Percentiles rank a stretch among this genome's conserved stretches.
phyloP scores from a whole-genome alignment of 2,113 vertebrate genomes.

The Pluvialis apricaria region DNA sequence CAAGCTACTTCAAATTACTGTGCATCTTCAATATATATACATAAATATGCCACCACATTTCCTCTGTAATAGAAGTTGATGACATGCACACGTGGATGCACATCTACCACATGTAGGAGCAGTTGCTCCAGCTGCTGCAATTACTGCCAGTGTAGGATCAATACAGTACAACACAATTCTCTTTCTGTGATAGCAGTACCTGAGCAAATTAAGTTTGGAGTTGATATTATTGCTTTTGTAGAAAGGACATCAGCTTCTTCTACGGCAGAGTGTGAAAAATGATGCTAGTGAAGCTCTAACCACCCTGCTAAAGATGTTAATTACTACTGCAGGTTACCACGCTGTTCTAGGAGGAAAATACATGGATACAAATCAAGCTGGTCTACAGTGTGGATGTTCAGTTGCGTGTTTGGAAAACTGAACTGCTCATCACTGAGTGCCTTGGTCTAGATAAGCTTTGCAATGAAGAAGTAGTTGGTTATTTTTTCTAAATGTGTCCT shows the following conservation, averaged over 20 bases:
- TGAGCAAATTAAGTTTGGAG: neutral
- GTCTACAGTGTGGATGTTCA: neutral
- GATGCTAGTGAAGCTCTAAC: neutral
- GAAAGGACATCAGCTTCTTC: neutral
- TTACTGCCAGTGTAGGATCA: neutral
- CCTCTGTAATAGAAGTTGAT: neutral
- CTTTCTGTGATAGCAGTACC: neutral
- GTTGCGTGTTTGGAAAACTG: neutral
- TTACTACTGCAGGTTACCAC: neutral
- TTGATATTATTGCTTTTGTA: neutral
- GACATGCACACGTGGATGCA: rapidly evolving
- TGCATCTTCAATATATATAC: neutral
- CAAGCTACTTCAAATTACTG: neutral
- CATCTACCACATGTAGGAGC: neutral
- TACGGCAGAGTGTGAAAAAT: neutral
- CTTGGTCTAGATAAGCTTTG: neutral
- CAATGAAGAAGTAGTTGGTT: neutral
- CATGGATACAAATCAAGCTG: neutral
- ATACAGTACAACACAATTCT: neutral
- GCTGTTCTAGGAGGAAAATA: neutral
- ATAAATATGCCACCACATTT: neutral
- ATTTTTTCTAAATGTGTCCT: neutral
- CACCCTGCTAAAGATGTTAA: neutral
- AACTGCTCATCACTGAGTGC: neutral
- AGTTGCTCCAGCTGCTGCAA: neutral